These are phyloP conservation scores for Alces alces DNA, from an alignment of 2,113 vertebrate genomes.

Conservation along the genomic window DNA sequence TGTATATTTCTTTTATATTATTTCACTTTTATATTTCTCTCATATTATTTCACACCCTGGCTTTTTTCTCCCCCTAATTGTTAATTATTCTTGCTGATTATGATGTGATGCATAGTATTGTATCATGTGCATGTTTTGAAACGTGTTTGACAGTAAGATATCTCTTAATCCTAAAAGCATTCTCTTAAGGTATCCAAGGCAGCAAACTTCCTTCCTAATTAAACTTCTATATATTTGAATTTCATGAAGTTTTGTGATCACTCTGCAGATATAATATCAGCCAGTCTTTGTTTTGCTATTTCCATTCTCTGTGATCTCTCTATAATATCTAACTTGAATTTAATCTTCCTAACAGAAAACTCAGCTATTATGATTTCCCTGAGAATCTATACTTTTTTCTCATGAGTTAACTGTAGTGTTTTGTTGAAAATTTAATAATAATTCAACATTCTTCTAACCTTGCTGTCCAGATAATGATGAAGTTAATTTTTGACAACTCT, in stretches of 20 bases:
- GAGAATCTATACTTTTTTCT: not conserved
- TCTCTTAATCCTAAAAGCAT: not conserved
- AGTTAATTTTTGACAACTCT: conserved; percentile 4
- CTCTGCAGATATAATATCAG: not conserved
- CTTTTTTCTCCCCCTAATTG: not conserved
- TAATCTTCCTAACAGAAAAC: not conserved
- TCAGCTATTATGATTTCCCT: not conserved
- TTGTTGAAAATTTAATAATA: conserved; percentile 8
- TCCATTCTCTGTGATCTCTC: not conserved
- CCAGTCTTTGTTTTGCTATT: not conserved
- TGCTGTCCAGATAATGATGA: not conserved
- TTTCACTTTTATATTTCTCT: not conserved
- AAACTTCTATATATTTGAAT: not conserved
- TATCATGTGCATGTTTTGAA: not conserved
- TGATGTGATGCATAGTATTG: not conserved
- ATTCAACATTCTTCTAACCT: not conserved
- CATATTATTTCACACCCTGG: not conserved
- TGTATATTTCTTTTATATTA: not conserved
- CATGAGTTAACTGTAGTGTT: not conserved
- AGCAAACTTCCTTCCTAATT: not conserved
- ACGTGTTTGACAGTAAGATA: not conserved
- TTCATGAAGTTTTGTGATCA: not conserved
- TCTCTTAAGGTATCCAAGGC: not conserved
- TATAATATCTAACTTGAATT: not conserved
- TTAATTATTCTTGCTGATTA: not conserved